A percentile compares a stretch with the other conserved stretches of the same genome.
These are phyloP conservation scores for Caenorhabditis plicata DNA, from an alignment of 2,888 invertebrate species.

Conservation along the genomic window DNA sequence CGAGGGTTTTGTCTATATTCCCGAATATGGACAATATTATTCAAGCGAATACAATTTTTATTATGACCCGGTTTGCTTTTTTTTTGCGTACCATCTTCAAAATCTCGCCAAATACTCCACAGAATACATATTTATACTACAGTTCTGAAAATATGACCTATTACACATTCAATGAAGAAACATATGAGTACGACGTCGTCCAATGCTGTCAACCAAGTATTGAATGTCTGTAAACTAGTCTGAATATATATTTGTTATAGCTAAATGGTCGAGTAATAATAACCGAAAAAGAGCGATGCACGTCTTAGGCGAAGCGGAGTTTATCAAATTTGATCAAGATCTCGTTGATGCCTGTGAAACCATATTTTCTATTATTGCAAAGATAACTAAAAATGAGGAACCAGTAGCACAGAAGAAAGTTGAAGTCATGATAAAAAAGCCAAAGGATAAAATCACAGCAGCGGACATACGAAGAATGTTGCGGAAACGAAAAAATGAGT, in stretches of 20 bases:
- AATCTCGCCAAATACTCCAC: too few species aligned
- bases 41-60: constrained; percentile 49
- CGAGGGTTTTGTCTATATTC: constrained; percentile 47
- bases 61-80: constrained; percentile 55
- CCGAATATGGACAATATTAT: constrained; percentile 57
- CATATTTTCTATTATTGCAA: constrained; percentile 26
- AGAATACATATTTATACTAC: constrained; percentile 53
- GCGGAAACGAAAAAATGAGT: too few species aligned
- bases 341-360: constrained; percentile 34
- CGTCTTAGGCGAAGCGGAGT: constrained; percentile 24
- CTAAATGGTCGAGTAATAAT: constrained; percentile 35
- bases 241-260: constrained; percentile 18
- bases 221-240: neutral
- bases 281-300: constrained; percentile 25
- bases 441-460: constrained; percentile 1
- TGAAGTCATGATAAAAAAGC: constrained; percentile 14
- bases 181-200: constrained; percentile 25
- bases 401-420: constrained; percentile 9
- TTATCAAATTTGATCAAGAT: constrained; percentile 30
- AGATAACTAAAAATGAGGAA: constrained; percentile 15
- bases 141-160: constrained; percentile 46
- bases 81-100: too few species aligned
- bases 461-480: constrained; percentile 19
- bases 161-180: constrained; percentile 46
- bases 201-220: constrained; percentile 29